phyloP scores from a whole-genome alignment of 2,888 invertebrate genomes.

The Pristionchus fissidentatus region DNA sequence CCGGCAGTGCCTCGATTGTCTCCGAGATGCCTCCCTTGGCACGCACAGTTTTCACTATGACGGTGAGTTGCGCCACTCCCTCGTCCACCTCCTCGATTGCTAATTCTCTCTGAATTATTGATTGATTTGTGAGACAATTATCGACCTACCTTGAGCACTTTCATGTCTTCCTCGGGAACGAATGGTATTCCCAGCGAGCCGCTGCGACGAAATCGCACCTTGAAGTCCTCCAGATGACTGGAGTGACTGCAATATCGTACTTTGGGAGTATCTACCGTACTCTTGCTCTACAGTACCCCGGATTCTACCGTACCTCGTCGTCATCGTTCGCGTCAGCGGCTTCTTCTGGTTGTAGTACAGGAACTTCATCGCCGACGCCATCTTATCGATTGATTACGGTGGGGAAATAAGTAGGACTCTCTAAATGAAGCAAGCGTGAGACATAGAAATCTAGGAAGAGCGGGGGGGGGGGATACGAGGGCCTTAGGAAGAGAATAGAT shows the following conservation, averaged over 20 bases:
- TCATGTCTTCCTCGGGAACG: slow-evolving; percentile 74
- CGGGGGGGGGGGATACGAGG: neutral
- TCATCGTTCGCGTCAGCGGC: slow-evolving; percentile 56
- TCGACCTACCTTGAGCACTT: slow-evolving; percentile 48
- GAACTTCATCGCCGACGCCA: slow-evolving; percentile 74
- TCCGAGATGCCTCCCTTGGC: slow-evolving; percentile 60
- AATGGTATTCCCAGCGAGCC: slow-evolving; percentile 75
- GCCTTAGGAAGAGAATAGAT: neutral
- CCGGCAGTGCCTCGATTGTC: slow-evolving; percentile 68
- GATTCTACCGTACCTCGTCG: slow-evolving; percentile 41
- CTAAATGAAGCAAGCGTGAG: neutral
- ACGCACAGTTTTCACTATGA: slow-evolving; percentile 67
- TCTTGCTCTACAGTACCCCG: neutral
- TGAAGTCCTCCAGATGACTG: slow-evolving; percentile 73
- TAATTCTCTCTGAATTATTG: slow-evolving; percentile 40
- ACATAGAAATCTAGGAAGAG: neutral
- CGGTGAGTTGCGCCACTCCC: slow-evolving; percentile 65
- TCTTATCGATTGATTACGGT: slow-evolving; percentile 43
- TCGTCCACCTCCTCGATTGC: slow-evolving; percentile 65
- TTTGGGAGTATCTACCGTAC: neutral
- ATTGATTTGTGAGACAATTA: neutral
- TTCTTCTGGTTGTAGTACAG: slow-evolving; percentile 69
- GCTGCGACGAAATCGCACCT: slow-evolving; percentile 73
- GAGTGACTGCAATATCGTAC: slow-evolving; percentile 57
- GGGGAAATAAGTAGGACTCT: neutral